Evolutionary conservation across 2,113 vertebrate genomes (phyloP).

Genomic region (Delphinapterus leucas): DNA sequence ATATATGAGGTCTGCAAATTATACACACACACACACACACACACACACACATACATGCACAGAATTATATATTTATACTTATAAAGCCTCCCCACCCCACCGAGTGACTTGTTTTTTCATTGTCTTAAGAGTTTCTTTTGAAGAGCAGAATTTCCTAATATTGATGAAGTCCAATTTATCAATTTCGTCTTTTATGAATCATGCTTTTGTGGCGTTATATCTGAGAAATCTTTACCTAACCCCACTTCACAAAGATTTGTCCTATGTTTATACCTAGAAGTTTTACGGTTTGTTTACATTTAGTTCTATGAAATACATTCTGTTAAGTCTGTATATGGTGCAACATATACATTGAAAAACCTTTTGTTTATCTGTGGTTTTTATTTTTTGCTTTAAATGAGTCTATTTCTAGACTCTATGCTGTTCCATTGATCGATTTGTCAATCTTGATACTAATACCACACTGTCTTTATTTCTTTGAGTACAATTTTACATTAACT

Average conservation of each 20-base stretch:
- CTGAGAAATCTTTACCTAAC: slow-evolving; percentile 15
- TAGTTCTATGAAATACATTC: background rate
- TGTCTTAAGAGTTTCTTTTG: background rate
- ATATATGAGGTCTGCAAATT: background rate
- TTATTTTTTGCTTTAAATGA: background rate
- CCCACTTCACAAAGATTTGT: background rate
- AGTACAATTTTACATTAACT: background rate
- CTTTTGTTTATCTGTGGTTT: background rate
- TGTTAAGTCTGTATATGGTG: background rate
- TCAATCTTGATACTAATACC: background rate
- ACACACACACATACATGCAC: background rate
- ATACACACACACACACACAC: background rate
- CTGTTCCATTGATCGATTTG: background rate
- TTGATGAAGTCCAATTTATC: background rate
- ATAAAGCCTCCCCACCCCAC: background rate
- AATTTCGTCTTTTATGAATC: background rate
- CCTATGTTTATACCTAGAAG: background rate
- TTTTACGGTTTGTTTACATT: background rate
- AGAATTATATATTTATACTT: background rate
- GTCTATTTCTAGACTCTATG: background rate
- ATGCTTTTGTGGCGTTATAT: background rate
- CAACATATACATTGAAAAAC: background rate
- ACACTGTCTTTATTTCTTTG: background rate
- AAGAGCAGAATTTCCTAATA: background rate
- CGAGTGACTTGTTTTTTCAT: background rate